Base-by-base conservation (phyloP, 2,113 vertebrate genomes). In the Lethenteron reissneri region DNA sequence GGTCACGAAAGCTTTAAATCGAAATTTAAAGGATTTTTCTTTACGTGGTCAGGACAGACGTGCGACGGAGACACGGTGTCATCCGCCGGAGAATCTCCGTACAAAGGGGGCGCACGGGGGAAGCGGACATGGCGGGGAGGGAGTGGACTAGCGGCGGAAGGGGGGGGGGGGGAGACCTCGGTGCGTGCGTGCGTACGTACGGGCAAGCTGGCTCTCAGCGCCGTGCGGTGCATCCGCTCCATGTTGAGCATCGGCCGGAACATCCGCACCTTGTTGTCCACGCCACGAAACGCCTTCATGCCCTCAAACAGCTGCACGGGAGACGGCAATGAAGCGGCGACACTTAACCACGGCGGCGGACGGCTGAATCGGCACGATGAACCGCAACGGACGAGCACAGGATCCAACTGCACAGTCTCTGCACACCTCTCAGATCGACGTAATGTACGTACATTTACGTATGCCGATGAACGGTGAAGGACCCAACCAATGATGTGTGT, bases 231-330 rank as follows among this genome's bases (percentile, higher is more conserved):
- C 89, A 94, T 90, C 58, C 89, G 79, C 69, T 87, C 83, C 87
- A 94, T 90, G 80, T 94, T 91, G 73, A 87, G 75, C 83, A 83
- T 86, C 0, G 89, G 89, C 3, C 89, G 81, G 79, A 91, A 94
- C 70, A 94, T 81, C 1, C 87, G 86, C 56, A 94, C 74, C 11
- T 56, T 80, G 75, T 83, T 79, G 77, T 94, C 89, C 0, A 41
- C 57, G 2, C 88, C 87, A 1, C 82, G 81, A 72, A 82, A 94
- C 0, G 88, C 88, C 78, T 92, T 94, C 87, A 92, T 82, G 58
- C 89, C 89, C 74, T 94, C 89, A 56, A 92, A 94, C 58, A 94
- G 79, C 89, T 92, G 80, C 2, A 3, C 68, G 74, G 2, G 69
- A 64, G 70, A 69, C 14, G 56, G 60, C 41, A 41, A 41, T 5